Conservation (phyloP, 2,113 vertebrate species). For the Rousettus leschenaultii region DNA sequence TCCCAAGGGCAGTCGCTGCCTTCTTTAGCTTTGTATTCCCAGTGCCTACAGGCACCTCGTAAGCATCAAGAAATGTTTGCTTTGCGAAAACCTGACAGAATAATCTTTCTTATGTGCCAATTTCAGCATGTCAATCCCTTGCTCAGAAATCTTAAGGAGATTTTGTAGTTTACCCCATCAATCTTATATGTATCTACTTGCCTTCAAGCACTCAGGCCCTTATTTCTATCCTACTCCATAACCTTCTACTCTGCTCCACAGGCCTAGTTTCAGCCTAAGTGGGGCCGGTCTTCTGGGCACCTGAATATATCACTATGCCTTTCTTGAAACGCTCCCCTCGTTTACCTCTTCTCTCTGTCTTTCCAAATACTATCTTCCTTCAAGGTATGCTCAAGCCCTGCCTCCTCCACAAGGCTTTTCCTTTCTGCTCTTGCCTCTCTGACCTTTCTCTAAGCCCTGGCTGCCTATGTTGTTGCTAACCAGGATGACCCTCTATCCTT, state of each 20-base stretch:
- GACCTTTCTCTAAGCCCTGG: not conserved
- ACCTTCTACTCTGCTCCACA: not conserved
- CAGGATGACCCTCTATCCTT: not conserved
- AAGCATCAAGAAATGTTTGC: constrained; percentile 27
- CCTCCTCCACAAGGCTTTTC: not conserved
- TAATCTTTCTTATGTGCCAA: constrained; percentile 45
- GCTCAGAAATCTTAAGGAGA: constrained; percentile 37
- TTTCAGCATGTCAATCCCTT: constrained; percentile 37
- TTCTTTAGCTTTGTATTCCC: constrained; percentile 45
- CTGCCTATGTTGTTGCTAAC: not conserved
- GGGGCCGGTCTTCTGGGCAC: not conserved
- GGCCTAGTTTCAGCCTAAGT: not conserved
- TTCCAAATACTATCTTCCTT: not conserved
- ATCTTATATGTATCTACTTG: not conserved
- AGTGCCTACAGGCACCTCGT: not conserved
- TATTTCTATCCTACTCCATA: not conserved
- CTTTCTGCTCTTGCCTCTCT: not conserved
- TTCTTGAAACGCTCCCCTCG: not conserved
- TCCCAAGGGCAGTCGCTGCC: constrained; percentile 24
- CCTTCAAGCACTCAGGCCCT: not conserved
- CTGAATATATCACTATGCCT: not conserved
- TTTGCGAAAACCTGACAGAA: constrained; percentile 49
- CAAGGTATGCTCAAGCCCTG: not conserved
- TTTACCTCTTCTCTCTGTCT: not conserved
- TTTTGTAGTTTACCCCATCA: constrained; percentile 14